Conservation (phyloP, 2,113 vertebrate genomes). For the Tragelaphus scriptus region DNA sequence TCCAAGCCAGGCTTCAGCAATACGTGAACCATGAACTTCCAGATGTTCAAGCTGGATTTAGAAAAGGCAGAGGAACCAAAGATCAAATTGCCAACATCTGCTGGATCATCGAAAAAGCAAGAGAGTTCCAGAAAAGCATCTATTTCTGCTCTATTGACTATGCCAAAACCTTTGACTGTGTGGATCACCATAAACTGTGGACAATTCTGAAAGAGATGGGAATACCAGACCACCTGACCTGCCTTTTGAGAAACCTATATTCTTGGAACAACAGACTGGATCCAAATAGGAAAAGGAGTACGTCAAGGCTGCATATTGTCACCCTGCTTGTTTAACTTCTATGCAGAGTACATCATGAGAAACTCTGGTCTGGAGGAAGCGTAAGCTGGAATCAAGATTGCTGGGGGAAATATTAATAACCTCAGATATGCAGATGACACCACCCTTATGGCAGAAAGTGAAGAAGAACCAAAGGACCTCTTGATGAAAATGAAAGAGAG, state of each 20-base stretch:
- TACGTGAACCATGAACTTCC: rapidly evolving
- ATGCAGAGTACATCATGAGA: neutral
- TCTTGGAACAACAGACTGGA: neutral
- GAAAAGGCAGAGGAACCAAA: neutral
- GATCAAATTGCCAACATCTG: neutral
- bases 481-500: neutral
- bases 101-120: neutral
- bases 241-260: neutral
- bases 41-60: neutral
- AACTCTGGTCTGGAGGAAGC: neutral
- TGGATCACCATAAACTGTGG: neutral
- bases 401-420: neutral
- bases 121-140: neutral
- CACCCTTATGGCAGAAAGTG: too few relatives aligned
- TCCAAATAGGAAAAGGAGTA: neutral
- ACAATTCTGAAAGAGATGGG: neutral
- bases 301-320: neutral
- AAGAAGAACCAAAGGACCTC: too few relatives aligned
- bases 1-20: neutral
- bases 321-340: neutral
- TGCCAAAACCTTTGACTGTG: neutral
- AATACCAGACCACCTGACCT: neutral
- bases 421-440: neutral
- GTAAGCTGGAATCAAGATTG: neutral
- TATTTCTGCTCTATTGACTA: neutral